A percentile compares a stretch with the other conserved stretches of the same genome.
Evolutionary conservation across 2,797 vertebrate genomes (phyloP).

Genomic region (Cynodonichthys magdalenae): DNA sequence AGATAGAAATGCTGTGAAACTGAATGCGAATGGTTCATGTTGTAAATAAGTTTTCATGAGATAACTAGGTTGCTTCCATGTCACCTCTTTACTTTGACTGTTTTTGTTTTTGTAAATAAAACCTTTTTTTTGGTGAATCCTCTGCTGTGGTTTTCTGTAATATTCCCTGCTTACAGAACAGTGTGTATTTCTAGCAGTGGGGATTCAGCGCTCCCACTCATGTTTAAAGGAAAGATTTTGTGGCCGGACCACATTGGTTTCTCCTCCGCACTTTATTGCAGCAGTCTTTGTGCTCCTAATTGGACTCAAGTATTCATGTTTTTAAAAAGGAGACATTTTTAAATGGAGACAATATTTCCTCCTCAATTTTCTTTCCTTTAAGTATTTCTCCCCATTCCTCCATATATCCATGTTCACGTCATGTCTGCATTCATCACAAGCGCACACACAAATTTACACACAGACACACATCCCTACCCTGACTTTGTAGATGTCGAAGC

Average conservation of each 20-base stretch:
- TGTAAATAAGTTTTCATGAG: neutral
- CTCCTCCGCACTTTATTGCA: conserved; percentile 75
- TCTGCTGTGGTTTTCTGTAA: conserved; percentile 52
- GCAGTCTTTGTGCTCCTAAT: conserved; percentile 58
- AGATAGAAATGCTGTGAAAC: neutral
- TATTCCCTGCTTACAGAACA: conserved; percentile 53
- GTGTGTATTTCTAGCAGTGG: conserved; percentile 70
- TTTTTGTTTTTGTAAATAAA: conserved; percentile 25
- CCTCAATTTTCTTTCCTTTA: conserved; percentile 58
- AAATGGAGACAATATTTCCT: conserved; percentile 57
- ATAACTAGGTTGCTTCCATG: conserved; percentile 7
- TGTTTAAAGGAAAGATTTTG: conserved; percentile 82
- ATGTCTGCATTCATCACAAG: conserved; percentile 58
- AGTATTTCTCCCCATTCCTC: neutral
- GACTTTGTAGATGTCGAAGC: conserved; percentile 59
- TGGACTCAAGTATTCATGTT: conserved; percentile 63
- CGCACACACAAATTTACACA: conserved; percentile 12
- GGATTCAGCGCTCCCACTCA: conserved; percentile 69
- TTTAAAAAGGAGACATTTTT: conserved; percentile 64
- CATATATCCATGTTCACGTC: conserved; percentile 40
- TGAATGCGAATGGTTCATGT: neutral
- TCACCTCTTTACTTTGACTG: conserved; percentile 16
- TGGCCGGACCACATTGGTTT: conserved; percentile 73
- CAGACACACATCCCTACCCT: conserved; percentile 48
- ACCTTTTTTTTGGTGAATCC: conserved; percentile 35